phyloP scores from a whole-genome alignment of 2,888 invertebrate genomes.

The Calliopum simillimum region DNA sequence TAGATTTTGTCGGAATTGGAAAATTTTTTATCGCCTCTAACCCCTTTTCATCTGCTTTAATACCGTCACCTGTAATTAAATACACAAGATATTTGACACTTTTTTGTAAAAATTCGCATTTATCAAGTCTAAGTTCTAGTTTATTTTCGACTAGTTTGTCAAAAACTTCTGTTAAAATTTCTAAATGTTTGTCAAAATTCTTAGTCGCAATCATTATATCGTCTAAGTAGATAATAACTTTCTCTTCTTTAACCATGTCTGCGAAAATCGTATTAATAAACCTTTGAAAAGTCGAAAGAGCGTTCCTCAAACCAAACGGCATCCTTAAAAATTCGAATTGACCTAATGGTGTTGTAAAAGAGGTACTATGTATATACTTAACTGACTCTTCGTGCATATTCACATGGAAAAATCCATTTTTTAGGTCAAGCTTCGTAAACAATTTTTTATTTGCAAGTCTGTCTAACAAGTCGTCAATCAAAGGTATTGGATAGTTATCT shows the following conservation, averaged over 20 bases:
- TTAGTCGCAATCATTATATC: conserved; percentile 48
- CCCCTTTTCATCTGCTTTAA: not conserved
- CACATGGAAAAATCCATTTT: conserved; percentile 43
- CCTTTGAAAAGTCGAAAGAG: conserved; percentile 34
- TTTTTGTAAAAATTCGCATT: conserved; percentile 36
- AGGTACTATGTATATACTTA: conserved; percentile 41
- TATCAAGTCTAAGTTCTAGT: not conserved
- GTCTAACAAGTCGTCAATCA: conserved; percentile 37
- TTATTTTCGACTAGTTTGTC: conserved; percentile 28
- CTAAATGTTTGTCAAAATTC: conserved; percentile 28
- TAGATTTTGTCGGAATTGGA: conserved; percentile 11
- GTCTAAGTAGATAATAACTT: conserved; percentile 49
- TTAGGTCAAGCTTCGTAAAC: conserved; percentile 41
- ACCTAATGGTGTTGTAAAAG: conserved; percentile 44
- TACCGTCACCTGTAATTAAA: conserved; percentile 36
- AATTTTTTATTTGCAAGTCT: conserved; percentile 36
- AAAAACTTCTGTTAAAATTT: conserved; percentile 41
- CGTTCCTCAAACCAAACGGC: conserved; percentile 43
- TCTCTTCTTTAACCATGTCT: conserved; percentile 33
- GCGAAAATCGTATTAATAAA: conserved; percentile 37
- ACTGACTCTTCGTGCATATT: conserved; percentile 40
- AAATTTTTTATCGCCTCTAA: not conserved
- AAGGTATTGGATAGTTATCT: conserved; percentile 39
- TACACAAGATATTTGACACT: conserved; percentile 48
- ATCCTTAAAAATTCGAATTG: conserved; percentile 35